Evolutionary conservation across 2,888 invertebrate species (phyloP), one percentile per base, ranked within the genome.

Genomic region (Hirtodrosophila duncani): DNA sequence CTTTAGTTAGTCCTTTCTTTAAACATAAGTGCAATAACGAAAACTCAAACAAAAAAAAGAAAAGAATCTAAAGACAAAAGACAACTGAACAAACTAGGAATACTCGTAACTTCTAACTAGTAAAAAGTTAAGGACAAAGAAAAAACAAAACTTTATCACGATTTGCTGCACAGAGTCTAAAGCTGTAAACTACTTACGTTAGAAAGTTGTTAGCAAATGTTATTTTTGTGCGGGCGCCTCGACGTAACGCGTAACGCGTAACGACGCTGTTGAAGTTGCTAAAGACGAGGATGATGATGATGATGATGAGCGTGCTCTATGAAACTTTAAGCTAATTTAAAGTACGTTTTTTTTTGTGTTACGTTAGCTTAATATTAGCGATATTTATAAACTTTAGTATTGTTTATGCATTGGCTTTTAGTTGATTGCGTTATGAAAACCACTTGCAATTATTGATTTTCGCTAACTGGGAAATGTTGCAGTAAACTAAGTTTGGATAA

Each of bases 21-120:
- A 67, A 62, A 48, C 55, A 57, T 71, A 69, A 75, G 81, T 79
- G 81, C 78, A 79, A 81, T 78, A 80, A 23, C 31, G 36, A 30
- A 36, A 29, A 41, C 34, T 36, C 24, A 30, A 41, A 34, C 39
- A 43, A 26, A 46, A 26, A 20, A 44, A 31, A 41, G 11, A 27
- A 21, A 31, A 23, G 7, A 16, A 13, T 9, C 7, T 29, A 31
- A 13, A 11, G 29, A 63, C 27, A 14, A 20, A 30, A 10, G 37
- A 23, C 13, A 14, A 9, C n/a, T 14, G 5, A 39, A 2, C 24
- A 8, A 38, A 5, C 8, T 3, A 17, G 23, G 11, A 4, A 16
- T 34, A 36, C 13, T 23, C 9, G 9, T 31, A 27, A 5, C n/a
- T n/a, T n/a, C n/a, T n/a, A 49, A 27, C 11, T 37, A 30, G 16